Percentiles rank a stretch among this genome's conserved stretches.
Conservation (phyloP, 1,140 invertebrate species). For the Tachypleus tridentatus region DNA sequence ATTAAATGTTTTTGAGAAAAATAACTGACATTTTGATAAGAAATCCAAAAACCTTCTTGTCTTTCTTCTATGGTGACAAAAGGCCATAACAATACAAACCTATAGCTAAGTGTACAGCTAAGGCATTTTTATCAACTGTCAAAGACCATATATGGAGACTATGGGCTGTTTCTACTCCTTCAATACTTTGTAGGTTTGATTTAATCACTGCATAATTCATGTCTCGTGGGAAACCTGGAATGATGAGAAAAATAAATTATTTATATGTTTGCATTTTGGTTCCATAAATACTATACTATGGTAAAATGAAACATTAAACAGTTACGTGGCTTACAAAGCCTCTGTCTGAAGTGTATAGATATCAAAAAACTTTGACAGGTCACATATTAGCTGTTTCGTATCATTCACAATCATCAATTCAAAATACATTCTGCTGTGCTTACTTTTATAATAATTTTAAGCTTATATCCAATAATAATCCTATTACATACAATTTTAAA, state of each 20-base stretch:
- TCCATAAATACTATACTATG: not conserved
- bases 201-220: slow-evolving; percentile 21
- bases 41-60: too few relatives aligned
- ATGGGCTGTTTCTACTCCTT: slow-evolving; percentile 60
- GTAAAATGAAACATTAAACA: slow-evolving; percentile 17
- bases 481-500: too few relatives aligned
- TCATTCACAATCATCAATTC: too few relatives aligned
- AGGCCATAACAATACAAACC: slow-evolving; percentile 39
- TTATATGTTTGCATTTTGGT: not conserved
- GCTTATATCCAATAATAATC: too few relatives aligned
- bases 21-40: too few relatives aligned
- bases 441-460: too few relatives aligned
- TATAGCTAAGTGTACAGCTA: slow-evolving; percentile 59
- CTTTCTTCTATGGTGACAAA: not conserved
- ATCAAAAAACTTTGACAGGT: too few relatives aligned
- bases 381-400: too few relatives aligned
- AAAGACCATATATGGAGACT: slow-evolving; percentile 68
- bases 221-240: slow-evolving; percentile 10
- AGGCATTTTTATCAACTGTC: slow-evolving; percentile 53
- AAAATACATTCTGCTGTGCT: too few relatives aligned
- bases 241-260: slow-evolving; percentile 1
- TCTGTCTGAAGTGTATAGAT: slow-evolving; percentile 4
- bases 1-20: too few relatives aligned
- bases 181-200: slow-evolving; percentile 42
- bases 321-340: too few relatives aligned